Conservation (phyloP, 1,140 invertebrate genomes). For the Drosophila pachea region DNA sequence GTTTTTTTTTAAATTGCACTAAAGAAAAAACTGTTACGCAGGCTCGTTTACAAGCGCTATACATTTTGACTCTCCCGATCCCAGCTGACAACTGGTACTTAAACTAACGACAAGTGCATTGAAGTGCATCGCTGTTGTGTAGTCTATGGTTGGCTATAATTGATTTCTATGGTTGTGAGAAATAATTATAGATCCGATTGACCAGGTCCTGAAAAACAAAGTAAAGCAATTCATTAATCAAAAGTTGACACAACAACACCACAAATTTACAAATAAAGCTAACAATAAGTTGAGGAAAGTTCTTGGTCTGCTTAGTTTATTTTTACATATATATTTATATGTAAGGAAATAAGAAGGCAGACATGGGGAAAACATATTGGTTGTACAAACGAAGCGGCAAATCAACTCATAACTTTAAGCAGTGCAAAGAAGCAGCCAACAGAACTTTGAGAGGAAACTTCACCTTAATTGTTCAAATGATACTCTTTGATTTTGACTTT, state of each 20-base stretch:
- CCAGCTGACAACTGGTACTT: constrained; percentile 56
- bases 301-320: constrained; percentile 34
- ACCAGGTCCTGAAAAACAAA: constrained; percentile 76
- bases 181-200: constrained; percentile 79
- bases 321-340: constrained; percentile 19
- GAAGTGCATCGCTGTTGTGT: constrained; percentile 32
- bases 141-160: constrained; percentile 69
- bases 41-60: constrained; percentile 58
- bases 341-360: constrained; percentile 26
- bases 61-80: constrained; percentile 42
- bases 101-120: constrained; percentile 58
- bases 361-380: constrained; percentile 47
- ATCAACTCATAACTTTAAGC: constrained; percentile 33
- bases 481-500: constrained; percentile 34
- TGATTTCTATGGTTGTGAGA: constrained; percentile 78
- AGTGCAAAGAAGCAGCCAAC: constrained; percentile 53
- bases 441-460: constrained; percentile 76
- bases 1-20: constrained; percentile 67
- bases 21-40: constrained; percentile 64
- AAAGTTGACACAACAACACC: background rate
- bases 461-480: constrained; percentile 60
- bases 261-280: constrained; percentile 52
- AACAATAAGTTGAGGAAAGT: constrained; percentile 58
- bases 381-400: constrained; percentile 47
- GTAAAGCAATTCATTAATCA: constrained; percentile 44